Conservation (phyloP, 2,113 vertebrate species). For the Danionella cerebrum region DNA sequence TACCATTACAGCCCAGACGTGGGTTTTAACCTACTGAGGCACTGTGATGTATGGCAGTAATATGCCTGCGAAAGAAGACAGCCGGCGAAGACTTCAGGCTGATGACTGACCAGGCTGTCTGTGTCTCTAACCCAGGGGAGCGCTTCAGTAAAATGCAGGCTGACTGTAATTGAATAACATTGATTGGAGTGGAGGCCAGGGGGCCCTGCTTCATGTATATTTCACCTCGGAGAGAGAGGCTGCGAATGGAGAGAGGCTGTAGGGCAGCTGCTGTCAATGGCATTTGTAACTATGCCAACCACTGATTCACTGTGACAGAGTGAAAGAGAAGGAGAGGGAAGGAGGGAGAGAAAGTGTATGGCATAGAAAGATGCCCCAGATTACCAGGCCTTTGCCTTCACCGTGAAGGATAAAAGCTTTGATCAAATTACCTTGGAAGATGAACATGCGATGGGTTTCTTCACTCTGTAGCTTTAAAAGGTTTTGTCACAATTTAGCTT, state of each 20-base stretch:
- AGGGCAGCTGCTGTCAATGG: conserved; percentile 3
- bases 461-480: background rate
- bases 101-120: conserved; percentile 18
- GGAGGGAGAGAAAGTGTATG: conserved; percentile 5
- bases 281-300: conserved; percentile 8
- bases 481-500: background rate
- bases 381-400: background rate
- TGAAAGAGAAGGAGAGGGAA: conserved; percentile 1
- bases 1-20: background rate
- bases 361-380: conserved; percentile 19
- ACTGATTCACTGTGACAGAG: conserved; percentile 16
- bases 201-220: conserved; percentile 21
- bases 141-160: conserved; percentile 22
- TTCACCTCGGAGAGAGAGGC: background rate
- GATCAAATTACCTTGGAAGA: background rate
- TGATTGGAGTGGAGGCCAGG: conserved; percentile 20
- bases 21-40: conserved; percentile 18
- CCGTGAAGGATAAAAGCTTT: background rate
- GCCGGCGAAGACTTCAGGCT: conserved; percentile 13
- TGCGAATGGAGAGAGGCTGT: background rate
- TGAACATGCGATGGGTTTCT: background rate
- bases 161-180: conserved; percentile 35
- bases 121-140: conserved; percentile 9
- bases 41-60: conserved; percentile 10
- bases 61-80: conserved; percentile 1